Evolutionary conservation across 2,797 vertebrate species (phyloP).

Genomic region (Xiphophorus birchmanni): DNA sequence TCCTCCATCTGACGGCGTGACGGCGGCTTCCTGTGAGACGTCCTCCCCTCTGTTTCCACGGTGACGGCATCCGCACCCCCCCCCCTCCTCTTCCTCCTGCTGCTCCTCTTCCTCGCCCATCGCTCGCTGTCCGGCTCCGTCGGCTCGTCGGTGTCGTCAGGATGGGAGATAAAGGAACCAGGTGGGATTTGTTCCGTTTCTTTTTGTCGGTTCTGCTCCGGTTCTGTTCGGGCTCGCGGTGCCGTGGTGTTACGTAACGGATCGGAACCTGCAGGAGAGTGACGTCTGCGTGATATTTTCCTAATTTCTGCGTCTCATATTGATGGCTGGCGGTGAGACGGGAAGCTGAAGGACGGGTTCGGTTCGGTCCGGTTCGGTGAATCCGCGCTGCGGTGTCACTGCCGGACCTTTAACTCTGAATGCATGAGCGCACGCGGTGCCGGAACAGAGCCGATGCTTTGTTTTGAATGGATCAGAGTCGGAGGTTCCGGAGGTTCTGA

Average conservation of each 20-base stretch:
- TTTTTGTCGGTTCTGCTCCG: not conserved
- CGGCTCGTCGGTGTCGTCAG: constrained; percentile 39
- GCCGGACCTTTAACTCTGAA: not conserved
- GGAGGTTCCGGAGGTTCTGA: not conserved
- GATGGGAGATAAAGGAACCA: constrained; percentile 77
- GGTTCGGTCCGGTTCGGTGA: not conserved
- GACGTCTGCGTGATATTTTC: constrained; percentile 17
- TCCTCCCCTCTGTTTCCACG: constrained; percentile 67
- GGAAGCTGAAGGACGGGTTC: constrained; percentile 18
- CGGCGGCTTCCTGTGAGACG: constrained; percentile 51
- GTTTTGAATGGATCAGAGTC: not conserved
- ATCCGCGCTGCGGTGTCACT: not conserved
- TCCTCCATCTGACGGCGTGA: constrained; percentile 54
- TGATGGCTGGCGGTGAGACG: constrained; percentile 16
- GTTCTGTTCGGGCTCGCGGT: not conserved
- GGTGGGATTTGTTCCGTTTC: constrained; percentile 42
- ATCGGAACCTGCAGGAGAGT: constrained; percentile 29
- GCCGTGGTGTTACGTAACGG: constrained; percentile 40
- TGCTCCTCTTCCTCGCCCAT: constrained; percentile 31
- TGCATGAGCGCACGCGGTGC: not conserved
- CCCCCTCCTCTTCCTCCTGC: constrained; percentile 33
- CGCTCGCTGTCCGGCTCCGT: constrained; percentile 44
- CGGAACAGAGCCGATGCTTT: not conserved
- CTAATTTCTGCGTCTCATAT: constrained; percentile 33
- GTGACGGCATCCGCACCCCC: constrained; percentile 64